Evolutionary conservation across 2,888 invertebrate species (phyloP).

Genomic region (Seladonia tumulorum): DNA sequence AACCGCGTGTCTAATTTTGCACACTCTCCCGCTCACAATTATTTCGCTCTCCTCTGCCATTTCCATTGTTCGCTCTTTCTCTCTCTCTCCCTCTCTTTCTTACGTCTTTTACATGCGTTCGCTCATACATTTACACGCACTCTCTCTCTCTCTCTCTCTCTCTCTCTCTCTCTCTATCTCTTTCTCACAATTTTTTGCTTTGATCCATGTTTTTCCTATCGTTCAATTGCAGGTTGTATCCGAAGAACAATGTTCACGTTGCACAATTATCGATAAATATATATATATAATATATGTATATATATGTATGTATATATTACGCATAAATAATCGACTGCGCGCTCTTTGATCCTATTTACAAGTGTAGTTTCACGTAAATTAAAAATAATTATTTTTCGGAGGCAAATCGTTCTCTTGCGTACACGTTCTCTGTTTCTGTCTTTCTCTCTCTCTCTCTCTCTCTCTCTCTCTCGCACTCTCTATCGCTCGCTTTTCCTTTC

Average conservation of each 20-base stretch:
- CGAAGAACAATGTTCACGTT: conserved; percentile 78
- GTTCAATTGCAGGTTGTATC: conserved; percentile 79
- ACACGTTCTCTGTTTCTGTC: conserved; percentile 12
- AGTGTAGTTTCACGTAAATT: conserved; percentile 75
- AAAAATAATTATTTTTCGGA: conserved; percentile 76
- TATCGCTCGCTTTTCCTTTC: background rate
- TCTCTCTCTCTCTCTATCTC: background rate
- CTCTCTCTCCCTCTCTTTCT: conserved; percentile 1
- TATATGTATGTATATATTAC: conserved; percentile 73
- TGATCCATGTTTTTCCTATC: conserved; percentile 30
- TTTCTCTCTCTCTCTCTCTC: conserved; percentile 13
- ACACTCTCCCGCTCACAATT: background rate
- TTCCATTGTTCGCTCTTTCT: background rate
- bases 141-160: no score
- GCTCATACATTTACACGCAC: background rate
- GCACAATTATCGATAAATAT: conserved; percentile 80
- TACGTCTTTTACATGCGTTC: conserved; percentile 9
- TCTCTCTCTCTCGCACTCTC: conserved; percentile 22
- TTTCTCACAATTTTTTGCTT: conserved; percentile 10
- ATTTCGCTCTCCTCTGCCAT: background rate
- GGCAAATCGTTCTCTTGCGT: conserved; percentile 55
- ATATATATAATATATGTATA: conserved; percentile 57
- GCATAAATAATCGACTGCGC: conserved; percentile 81
- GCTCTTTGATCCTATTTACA: conserved; percentile 79
- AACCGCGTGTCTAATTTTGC: conserved; percentile 60